phyloP scores from a whole-genome alignment of 1,140 invertebrate species.

The Bombus confusus region DNA sequence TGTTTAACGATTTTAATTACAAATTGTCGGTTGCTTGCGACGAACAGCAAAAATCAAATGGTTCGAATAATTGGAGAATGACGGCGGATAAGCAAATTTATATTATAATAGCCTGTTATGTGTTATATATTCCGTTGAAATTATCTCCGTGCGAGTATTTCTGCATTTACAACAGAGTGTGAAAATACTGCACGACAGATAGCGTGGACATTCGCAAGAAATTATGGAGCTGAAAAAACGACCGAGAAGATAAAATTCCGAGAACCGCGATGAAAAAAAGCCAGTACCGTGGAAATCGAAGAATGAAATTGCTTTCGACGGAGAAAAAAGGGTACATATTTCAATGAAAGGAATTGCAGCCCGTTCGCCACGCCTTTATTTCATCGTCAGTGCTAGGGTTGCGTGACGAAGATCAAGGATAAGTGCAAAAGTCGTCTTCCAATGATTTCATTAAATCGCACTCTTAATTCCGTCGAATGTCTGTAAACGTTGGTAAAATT shows the following conservation, averaged over 20 bases:
- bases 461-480: background rate
- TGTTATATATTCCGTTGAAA: background rate
- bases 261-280: background rate
- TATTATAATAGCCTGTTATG: background rate
- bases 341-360: background rate
- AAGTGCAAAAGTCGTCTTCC: background rate
- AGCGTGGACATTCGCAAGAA: background rate
- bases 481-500: background rate
- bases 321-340: background rate
- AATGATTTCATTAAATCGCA: background rate
- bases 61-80: background rate
- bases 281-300: background rate
- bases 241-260: background rate
- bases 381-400: background rate
- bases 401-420: background rate
- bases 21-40: no score
- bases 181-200: background rate
- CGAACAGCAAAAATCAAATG: background rate
- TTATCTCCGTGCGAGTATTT: background rate
- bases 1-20: no score
- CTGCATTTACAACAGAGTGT: background rate
- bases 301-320: background rate
- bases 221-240: background rate
- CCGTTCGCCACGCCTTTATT: background rate
- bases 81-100: background rate